Base-by-base conservation (phyloP, 2,113 vertebrate species). In the Engraulis encrasicolus region DNA sequence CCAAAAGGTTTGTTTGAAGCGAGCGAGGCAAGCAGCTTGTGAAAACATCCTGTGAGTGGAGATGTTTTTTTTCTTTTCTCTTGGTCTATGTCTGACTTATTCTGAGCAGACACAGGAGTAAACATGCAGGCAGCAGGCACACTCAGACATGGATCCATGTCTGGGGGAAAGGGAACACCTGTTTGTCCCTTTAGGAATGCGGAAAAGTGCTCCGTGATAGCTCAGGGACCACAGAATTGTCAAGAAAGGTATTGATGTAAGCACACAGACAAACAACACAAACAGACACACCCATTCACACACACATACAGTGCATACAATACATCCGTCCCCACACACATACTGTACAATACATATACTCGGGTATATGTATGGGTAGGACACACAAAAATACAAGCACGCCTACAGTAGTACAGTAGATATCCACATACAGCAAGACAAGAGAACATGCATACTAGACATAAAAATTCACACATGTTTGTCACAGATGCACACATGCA, bases 121-220 rank as follows among this genome's bases (percentile, higher is more conserved):
- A 36, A 74, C 31, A 3, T 31, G 5, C 2, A 15, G 31, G 27
- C 27, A 36, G 66, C 12, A 5, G n/a, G n/a, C n/a, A 34, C 34
- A 74, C 17, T 74, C 40, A 45, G 40, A 45, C 40, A 45, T 45
- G 40, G 40, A 45, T 45, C 31, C 12, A 17, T 34, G 12, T 2
- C 27, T 74, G 27, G 27, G 34, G 66, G 66, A 36, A 20, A 48
- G 38, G 9, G 40, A 17, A 23, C 80, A 81, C 80, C 52, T 58
- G 52, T 81, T 81, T 81, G 58, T 61, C 58, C 23, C n/a, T 61
- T 61, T 11, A 23, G 58, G 58, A 23, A 61, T 6, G 58, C 54
- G 23, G 23, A 36, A 74, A n/a, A 74, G 27, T 34, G 15, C 12
- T 14, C 27, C 17, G 66, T 34, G 58, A 61, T 34, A 34, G 61